Percentiles rank a stretch among this genome's conserved stretches.
These are phyloP conservation scores for Erythrocercus mccallii DNA, from an alignment of 2,113 vertebrate genomes.

Conservation along the genomic window DNA sequence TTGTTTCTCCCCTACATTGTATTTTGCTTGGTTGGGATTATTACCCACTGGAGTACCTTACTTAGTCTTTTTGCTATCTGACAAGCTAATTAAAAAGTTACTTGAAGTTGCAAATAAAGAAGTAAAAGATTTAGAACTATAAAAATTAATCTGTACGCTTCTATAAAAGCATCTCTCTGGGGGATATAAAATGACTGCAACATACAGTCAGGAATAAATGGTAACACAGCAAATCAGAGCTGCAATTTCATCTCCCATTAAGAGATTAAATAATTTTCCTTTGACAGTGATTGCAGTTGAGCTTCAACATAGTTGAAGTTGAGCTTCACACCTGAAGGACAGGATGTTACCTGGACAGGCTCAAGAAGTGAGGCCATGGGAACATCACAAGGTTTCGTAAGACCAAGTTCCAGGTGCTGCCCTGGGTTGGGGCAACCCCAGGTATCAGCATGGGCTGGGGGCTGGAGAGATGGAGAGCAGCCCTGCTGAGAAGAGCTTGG, in stretches of 20 bases:
- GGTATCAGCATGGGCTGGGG: neutral
- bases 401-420: neutral
- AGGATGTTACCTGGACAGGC: neutral
- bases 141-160: neutral
- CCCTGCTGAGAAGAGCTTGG: neutral
- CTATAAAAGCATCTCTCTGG: neutral
- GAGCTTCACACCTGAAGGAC: neutral
- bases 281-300: neutral
- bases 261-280: constrained; percentile 29
- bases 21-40: neutral
- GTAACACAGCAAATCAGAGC: constrained; percentile 1
- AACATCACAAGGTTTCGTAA: too few species aligned
- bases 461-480: neutral
- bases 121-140: neutral
- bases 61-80: neutral
- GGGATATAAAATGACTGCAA: neutral
- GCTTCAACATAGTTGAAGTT: neutral
- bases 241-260: neutral
- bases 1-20: neutral
- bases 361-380: neutral
- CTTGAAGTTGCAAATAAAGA: neutral
- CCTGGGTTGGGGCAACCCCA: neutral
- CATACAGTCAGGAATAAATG: neutral
- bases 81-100: neutral
- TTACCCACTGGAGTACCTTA: neutral